Evolutionary conservation across 2,113 vertebrate species (phyloP).

Genomic region (Morone saxatilis): DNA sequence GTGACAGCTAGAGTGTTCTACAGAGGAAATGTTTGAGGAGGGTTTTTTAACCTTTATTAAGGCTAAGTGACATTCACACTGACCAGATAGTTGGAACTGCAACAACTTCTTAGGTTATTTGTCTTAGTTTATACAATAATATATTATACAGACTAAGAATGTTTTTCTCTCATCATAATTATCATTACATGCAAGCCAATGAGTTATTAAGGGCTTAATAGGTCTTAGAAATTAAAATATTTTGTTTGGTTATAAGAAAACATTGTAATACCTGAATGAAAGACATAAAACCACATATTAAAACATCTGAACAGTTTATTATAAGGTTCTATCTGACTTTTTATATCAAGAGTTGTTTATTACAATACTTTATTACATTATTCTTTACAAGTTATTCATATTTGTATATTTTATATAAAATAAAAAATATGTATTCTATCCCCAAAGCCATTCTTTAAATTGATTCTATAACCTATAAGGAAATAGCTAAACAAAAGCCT

Average conservation of each 20-base stretch:
- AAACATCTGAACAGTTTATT: not conserved
- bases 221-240: not conserved
- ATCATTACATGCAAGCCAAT: not conserved
- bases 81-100: not conserved
- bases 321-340: not conserved
- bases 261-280: not conserved
- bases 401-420: too few species aligned
- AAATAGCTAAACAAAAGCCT: not conserved
- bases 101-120: not conserved
- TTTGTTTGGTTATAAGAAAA: not conserved
- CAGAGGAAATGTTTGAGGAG: conserved; percentile 28
- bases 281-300: not conserved
- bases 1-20: conserved; percentile 24
- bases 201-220: not conserved
- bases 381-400: not conserved
- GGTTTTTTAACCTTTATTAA: conserved; percentile 33
- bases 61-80: conserved; percentile 22
- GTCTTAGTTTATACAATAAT: not conserved
- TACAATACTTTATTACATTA: not conserved
- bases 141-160: too few species aligned
- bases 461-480: not conserved
- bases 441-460: not conserved
- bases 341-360: not conserved
- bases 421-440: too few species aligned
- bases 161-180: not conserved